Evolutionary conservation across 2,797 vertebrate species (phyloP), one percentile per base, ranked within the genome.

Genomic region (Tympanoctomys barrerae): DNA sequence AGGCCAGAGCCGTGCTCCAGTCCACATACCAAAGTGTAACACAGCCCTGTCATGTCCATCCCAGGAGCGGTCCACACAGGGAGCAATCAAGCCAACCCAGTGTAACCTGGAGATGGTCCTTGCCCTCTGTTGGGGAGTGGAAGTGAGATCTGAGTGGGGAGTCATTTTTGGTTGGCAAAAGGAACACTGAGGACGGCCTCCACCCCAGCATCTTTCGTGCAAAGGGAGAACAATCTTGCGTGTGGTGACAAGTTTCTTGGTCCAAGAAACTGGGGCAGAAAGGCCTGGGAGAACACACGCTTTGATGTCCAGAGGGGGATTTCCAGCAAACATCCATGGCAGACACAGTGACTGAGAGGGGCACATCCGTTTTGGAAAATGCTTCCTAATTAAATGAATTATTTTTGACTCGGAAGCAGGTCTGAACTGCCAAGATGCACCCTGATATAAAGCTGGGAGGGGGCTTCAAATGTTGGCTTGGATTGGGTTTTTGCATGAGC

Each of bases 361-460:
- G 95, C 96, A 96, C 96, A 86, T 96, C 96, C 94, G 95, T 93
- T 95, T 91, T 91, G 96, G 95, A 96, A 97, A 97, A 97, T 89
- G 95, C 93, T 90, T 94, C 90, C 90, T 97, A 96, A 97, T 97
- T 93, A 96, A 96, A 96, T 92, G 93, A 97, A 95, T 42, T 93
- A 95, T 96, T 97, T 96, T 96, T 95, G 94, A 97, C 93, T 94
- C 95, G 88, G 93, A 91, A 97, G 93, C 94, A 88, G 87, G 95
- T 89, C 94, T 88, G 91, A 88, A 91, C 92, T 87, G 87, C 91
- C 94, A 61, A 33, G 91, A 82, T 94, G 75, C 92, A 88, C 95
- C 71, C 81, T 0, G 36, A 78, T 42, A 81, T 42, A 81, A 86
- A 87, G 93, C 0, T 79, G 81, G 85, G 28, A 95, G 92, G 96